Evolutionary conservation across 1,140 invertebrate species (phyloP), one percentile per base, ranked within the genome.

Genomic region (Trichoplusia ni): DNA sequence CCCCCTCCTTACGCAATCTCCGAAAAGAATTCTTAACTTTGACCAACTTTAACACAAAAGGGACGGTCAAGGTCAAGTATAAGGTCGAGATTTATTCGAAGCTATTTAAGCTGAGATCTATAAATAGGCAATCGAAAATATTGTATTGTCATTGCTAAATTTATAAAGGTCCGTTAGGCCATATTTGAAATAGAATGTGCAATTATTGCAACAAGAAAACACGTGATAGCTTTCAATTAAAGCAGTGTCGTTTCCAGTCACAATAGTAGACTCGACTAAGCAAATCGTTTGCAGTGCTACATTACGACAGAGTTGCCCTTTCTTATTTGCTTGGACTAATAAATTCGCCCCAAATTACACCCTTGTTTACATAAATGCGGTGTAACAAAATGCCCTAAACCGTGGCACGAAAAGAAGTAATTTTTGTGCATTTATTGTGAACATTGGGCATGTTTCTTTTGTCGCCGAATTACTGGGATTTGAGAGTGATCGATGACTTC

Each of bases 381-480:
- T 37, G n/a, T 38, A 40, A 40, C 51, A 38, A 38, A 56, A 40
- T 40, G 4, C 13, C 35, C 14, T 38, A 56, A 21, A 16, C 40
- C 31, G 29, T 35, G 21, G 40, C 51, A 56, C 35, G 33, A 38
- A 56, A 40, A 56, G 21, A 40, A 56, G 51, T 40, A 56, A 40
- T 56, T 40, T 56, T 56, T 46, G 51, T 56, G 13, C n/a, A 14
- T 56, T 54, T 56, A 56, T 68, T 51, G 40, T 49, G 53, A 49
- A 27, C 25, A 51, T 29, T 31, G 7, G n/a, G n/a, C n/a, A n/a
- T 18, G 47, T 70, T 59, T 54, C 59, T 35, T 70, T 65, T 70
- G 51, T 70, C 27, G 19, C 37, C 46, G 53, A 66, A 42, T 53
- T 53, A 70, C 66, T 51, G 37, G 33, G 27, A 49, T 51, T 58